phyloP scores from a whole-genome alignment of 2,797 vertebrate species.

The Sebastes itinus region DNA sequence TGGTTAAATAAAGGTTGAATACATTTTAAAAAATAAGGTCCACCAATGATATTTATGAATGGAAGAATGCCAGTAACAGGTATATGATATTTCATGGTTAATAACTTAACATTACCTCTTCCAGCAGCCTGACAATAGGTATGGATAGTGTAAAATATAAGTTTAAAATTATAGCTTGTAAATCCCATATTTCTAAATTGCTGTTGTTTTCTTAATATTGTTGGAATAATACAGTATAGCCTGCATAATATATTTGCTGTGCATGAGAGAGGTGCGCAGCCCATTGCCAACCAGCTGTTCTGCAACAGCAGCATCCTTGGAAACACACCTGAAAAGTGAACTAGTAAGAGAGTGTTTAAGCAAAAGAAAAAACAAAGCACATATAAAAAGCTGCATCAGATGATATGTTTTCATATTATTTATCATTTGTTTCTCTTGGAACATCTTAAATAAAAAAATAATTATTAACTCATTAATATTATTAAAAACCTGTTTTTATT shows the following conservation, averaged over 20 bases:
- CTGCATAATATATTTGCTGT: neutral
- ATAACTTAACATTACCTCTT: neutral
- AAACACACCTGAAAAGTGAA: constrained; percentile 4
- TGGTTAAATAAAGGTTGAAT: too few relatives aligned
- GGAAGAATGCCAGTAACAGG: neutral
- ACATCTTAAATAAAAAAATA: neutral
- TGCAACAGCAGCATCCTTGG: constrained; percentile 21
- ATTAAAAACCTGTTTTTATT: neutral
- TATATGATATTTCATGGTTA: neutral
- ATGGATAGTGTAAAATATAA: neutral
- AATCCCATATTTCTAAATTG: neutral
- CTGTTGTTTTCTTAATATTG: neutral
- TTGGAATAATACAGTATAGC: neutral
- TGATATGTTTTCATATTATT: neutral
- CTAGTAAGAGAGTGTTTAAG: too few relatives aligned
- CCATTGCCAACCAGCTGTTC: constrained; percentile 27
- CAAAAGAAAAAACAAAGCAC: neutral
- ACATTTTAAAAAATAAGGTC: neutral
- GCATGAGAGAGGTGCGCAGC: neutral
- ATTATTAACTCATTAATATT: neutral
- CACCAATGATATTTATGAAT: neutral
- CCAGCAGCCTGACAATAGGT: neutral
- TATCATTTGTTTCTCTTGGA: neutral
- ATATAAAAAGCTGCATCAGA: neutral
- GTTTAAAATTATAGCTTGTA: neutral